These are phyloP conservation scores for Falco rusticolus DNA, from an alignment of 2,797 vertebrate genomes.

Conservation along the genomic window DNA sequence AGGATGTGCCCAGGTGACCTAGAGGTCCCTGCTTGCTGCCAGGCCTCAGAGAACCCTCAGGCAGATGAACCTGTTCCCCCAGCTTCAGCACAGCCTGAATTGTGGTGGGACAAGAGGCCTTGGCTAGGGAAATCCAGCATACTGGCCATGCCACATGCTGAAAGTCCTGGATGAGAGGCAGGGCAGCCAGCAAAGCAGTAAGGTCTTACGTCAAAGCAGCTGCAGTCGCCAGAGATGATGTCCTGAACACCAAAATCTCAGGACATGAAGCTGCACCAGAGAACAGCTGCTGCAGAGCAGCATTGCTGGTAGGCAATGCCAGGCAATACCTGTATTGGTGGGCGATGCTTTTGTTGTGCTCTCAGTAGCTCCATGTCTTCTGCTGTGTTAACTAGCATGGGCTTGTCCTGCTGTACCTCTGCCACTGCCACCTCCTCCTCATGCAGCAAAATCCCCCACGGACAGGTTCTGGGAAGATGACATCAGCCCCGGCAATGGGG, in stretches of 20 bases:
- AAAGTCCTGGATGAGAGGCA: not conserved
- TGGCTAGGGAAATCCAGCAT: not conserved
- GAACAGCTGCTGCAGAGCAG: not conserved
- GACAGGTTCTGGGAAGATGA: not conserved
- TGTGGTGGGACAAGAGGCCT: not conserved
- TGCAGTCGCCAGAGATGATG: not conserved
- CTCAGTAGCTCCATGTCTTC: not conserved
- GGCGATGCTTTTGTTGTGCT: not conserved
- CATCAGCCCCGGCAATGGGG: not conserved
- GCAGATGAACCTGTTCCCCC: not conserved
- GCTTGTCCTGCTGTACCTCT: not conserved
- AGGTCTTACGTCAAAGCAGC: not conserved
- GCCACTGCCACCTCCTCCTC: not conserved
- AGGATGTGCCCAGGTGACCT: not conserved
- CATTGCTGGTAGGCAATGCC: not conserved
- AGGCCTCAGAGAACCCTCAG: not conserved
- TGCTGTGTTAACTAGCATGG: fast-evolving
- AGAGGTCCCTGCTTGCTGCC: not conserved
- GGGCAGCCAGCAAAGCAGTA: not conserved
- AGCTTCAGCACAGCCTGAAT: not conserved
- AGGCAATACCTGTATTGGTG: not conserved
- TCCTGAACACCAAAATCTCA: not conserved
- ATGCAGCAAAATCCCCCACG: fast-evolving
- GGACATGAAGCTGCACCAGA: not conserved
- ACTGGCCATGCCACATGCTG: not conserved